Conservation (phyloP, 2,113 vertebrate genomes). For the Sprattus sprattus region DNA sequence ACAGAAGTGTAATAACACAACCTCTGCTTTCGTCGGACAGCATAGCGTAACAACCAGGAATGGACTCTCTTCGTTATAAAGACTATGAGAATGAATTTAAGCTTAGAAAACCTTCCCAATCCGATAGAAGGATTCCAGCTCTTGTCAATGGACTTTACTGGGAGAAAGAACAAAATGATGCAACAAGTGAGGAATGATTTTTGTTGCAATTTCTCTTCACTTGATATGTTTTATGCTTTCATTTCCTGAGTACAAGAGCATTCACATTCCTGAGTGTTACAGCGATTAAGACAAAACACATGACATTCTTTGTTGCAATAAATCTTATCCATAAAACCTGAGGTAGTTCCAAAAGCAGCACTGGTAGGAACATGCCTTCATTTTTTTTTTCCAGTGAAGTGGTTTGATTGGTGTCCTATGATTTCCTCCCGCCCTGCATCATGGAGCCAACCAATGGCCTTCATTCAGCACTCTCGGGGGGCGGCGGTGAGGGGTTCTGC, state of each 20-base stretch:
- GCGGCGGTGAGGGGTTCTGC: slow-evolving; percentile 66
- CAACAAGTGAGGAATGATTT: background rate
- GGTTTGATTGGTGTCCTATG: slow-evolving; percentile 68
- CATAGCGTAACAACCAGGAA: slow-evolving; percentile 63
- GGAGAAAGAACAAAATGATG: slow-evolving; percentile 27
- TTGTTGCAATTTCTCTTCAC: slow-evolving; percentile 13
- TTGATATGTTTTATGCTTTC: slow-evolving; percentile 38
- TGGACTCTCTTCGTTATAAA: slow-evolving; percentile 22
- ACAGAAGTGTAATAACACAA: slow-evolving; percentile 50
- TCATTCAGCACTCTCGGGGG: slow-evolving; percentile 79
- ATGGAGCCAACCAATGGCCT: slow-evolving; percentile 24
- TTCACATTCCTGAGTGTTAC: slow-evolving; percentile 69
- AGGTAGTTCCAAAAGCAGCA: slow-evolving; percentile 75
- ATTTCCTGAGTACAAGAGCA: slow-evolving; percentile 68
- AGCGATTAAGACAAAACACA: slow-evolving; percentile 48
- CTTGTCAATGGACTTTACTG: background rate
- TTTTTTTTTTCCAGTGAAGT: slow-evolving; percentile 54
- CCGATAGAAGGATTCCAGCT: background rate
- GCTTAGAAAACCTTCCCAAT: slow-evolving; percentile 13
- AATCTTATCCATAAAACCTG: slow-evolving; percentile 60
- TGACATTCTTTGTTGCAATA: slow-evolving; percentile 61
- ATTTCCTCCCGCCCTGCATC: slow-evolving; percentile 46
- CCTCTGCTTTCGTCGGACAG: slow-evolving; percentile 54
- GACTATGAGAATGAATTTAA: slow-evolving; percentile 17
- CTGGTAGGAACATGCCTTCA: slow-evolving; percentile 43